phyloP scores from a whole-genome alignment of 2,113 vertebrate genomes.

The Cephalopterus ornatus region DNA sequence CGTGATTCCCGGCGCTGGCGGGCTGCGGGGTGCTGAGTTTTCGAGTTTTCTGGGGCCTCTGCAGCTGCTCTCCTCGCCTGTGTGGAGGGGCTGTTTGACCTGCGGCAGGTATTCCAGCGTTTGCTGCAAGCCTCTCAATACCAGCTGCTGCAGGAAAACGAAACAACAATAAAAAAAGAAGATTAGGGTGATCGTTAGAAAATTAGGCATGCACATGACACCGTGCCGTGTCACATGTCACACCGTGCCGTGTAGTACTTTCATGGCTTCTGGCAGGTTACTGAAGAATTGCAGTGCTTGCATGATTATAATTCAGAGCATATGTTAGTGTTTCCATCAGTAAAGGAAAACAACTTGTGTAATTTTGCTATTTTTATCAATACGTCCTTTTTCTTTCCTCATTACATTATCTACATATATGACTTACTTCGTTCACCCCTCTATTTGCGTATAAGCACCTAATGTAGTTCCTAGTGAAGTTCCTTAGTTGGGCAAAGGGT shows the following conservation, averaged over 20 bases:
- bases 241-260: neutral
- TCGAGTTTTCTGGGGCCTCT: neutral
- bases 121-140: fast-evolving
- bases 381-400: neutral
- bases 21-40: neutral
- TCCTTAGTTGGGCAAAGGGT: neutral
- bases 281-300: neutral
- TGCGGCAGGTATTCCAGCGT: neutral
- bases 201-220: neutral
- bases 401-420: neutral
- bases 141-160: neutral
- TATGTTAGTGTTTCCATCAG: neutral
- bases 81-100: neutral
- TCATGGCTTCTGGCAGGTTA: neutral
- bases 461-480: neutral
- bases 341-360: neutral
- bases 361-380: neutral
- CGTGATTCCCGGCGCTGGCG: neutral
- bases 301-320: neutral
- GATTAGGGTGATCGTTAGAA: neutral
- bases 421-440: neutral
- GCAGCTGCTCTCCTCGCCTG: neutral
- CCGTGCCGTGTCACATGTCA: neutral
- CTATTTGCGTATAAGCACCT: neutral
- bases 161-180: fast-evolving